phyloP scores from a whole-genome alignment of 2,797 vertebrate species.

The Todus mexicanus region DNA sequence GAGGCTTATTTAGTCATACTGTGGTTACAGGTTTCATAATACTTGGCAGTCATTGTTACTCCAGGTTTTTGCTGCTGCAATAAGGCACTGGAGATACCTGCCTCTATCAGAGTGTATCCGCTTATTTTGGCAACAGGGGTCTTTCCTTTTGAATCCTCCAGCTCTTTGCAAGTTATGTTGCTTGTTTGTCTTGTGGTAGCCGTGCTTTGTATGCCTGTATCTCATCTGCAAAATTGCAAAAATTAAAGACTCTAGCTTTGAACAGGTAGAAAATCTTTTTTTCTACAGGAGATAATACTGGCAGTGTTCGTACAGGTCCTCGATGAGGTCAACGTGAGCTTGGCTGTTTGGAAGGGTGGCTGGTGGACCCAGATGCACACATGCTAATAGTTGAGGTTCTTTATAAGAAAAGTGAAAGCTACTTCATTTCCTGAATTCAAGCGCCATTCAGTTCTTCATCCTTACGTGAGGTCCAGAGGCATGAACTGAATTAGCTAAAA shows the following conservation, averaged over 20 bases:
- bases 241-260: neutral
- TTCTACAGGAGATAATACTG: neutral
- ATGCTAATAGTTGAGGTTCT: neutral
- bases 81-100: neutral
- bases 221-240: neutral
- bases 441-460: neutral
- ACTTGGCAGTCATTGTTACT: neutral
- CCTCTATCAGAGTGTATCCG: neutral
- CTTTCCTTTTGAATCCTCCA: neutral
- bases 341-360: neutral
- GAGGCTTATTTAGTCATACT: neutral
- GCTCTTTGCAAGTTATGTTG: neutral
- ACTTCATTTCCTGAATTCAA: neutral
- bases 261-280: neutral
- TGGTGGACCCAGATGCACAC: neutral
- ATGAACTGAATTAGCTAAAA: neutral
- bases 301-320: neutral
- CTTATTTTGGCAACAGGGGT: neutral
- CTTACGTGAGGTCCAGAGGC: neutral
- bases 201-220: neutral
- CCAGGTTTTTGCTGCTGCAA: neutral
- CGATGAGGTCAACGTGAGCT: neutral
- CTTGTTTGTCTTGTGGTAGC: neutral
- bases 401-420: neutral
- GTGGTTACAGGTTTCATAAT: neutral